These are phyloP conservation scores for Tetragnatha versicolor DNA, from an alignment of 1,140 invertebrate species.

Conservation along the genomic window DNA sequence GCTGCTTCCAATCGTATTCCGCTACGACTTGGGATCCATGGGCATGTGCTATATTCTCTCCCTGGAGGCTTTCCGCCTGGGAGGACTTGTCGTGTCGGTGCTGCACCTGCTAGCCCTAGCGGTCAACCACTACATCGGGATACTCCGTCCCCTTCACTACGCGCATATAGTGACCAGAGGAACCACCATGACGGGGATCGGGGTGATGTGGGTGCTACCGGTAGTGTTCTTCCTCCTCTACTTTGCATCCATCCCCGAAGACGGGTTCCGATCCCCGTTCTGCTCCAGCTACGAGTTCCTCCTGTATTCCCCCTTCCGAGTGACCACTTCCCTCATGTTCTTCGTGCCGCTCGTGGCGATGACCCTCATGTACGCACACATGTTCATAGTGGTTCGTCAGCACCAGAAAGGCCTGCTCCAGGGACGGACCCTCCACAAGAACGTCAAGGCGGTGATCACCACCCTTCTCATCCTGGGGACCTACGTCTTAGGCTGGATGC, in stretches of 20 bases:
- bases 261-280: constrained; percentile 64
- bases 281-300: constrained; percentile 51
- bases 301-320: constrained; percentile 64
- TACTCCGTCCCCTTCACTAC: constrained; percentile 72
- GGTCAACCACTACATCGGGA: constrained; percentile 75
- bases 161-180: constrained; percentile 60
- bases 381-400: constrained; percentile 68
- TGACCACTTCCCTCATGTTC: constrained; percentile 62
- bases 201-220: constrained; percentile 69
- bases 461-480: constrained; percentile 72
- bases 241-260: constrained; percentile 65
- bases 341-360: constrained; percentile 68
- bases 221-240: constrained; percentile 67
- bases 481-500: constrained; percentile 73
- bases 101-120: constrained; percentile 73
- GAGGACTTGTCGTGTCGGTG: constrained; percentile 70
- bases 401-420: constrained; percentile 66
- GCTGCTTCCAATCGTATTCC: constrained; percentile 62
- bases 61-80: constrained; percentile 68
- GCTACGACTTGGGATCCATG: constrained; percentile 48
- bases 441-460: constrained; percentile 72
- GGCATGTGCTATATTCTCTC: constrained; percentile 62
- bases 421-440: constrained; percentile 60
- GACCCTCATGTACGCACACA: constrained; percentile 70
- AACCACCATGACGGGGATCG: constrained; percentile 64